phyloP scores from a whole-genome alignment of 1,140 invertebrate species.

The Papilio machaon region DNA sequence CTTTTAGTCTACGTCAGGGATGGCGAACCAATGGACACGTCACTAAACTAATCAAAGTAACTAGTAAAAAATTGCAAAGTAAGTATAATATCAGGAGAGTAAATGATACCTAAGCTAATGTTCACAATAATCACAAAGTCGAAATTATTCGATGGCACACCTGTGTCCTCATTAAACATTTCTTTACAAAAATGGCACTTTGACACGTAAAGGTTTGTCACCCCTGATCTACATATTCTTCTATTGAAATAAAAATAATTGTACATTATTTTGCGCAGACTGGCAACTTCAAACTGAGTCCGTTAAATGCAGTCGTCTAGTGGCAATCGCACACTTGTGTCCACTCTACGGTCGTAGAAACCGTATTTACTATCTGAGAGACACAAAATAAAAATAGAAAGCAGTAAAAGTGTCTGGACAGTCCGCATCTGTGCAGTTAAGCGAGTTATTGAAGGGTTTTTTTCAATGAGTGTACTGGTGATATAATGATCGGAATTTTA shows the following conservation, averaged over 20 bases:
- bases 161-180: no score
- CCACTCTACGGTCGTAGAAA: conserved; percentile 8
- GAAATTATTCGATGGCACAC: no score
- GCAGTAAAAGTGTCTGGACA: conserved; percentile 11
- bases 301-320: conserved; percentile 7
- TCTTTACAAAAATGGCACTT: no score
- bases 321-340: conserved; percentile 16
- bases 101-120: no score
- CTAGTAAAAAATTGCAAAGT: no score
- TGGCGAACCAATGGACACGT: no score
- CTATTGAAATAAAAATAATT: not conserved
- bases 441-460: not conserved
- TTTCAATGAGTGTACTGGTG: not conserved
- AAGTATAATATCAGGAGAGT: no score
- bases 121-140: no score
- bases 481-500: not conserved
- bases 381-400: conserved; percentile 1
- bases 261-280: not conserved
- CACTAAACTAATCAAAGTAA: no score
- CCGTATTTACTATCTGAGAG: not conserved
- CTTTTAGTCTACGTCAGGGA: no score
- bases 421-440: not conserved
- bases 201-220: no score
- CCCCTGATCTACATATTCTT: no score
- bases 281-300: not conserved